Evolutionary conservation across 1,140 invertebrate species (phyloP).

Genomic region (Drosophila erecta): DNA sequence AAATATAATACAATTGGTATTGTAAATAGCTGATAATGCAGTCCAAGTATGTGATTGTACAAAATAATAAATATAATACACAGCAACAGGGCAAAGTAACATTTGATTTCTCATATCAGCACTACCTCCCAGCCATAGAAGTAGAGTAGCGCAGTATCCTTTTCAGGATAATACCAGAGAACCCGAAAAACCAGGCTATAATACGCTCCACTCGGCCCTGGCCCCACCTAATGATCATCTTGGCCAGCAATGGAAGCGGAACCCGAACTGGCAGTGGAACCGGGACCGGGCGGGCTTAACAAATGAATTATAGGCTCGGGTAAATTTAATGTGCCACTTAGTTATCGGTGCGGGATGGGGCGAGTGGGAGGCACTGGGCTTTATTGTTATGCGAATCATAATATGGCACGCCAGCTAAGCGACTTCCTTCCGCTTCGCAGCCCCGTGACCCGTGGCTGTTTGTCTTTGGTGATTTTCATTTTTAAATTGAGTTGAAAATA

Average conservation of each 20-base stretch:
- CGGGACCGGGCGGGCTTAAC: conserved; percentile 53
- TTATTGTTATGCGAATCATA: conserved; percentile 61
- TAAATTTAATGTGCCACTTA: conserved; percentile 78
- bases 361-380: neutral
- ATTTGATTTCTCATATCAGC: too few species aligned
- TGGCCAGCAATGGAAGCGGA: conserved; percentile 10
- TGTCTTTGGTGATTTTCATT: conserved; percentile 63
- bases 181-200: conserved; percentile 8
- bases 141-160: neutral
- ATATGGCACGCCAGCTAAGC: conserved; percentile 51
- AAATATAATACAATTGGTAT: too few species aligned
- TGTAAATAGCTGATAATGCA: too few species aligned
- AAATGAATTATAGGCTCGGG: conserved; percentile 77
- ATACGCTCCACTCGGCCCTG: conserved; percentile 32
- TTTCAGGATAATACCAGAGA: neutral
- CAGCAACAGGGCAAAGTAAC: too few species aligned
- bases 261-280: conserved; percentile 11
- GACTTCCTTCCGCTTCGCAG: conserved; percentile 33
- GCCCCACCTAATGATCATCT: conserved; percentile 50
- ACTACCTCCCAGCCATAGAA: too few species aligned
- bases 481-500: conserved; percentile 77
- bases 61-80: too few species aligned
- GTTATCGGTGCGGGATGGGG: conserved; percentile 35
- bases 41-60: too few species aligned
- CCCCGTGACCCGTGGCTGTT: conserved; percentile 22